Conservation (phyloP, 2,888 invertebrate species). For the Zaprionus lineosus region DNA sequence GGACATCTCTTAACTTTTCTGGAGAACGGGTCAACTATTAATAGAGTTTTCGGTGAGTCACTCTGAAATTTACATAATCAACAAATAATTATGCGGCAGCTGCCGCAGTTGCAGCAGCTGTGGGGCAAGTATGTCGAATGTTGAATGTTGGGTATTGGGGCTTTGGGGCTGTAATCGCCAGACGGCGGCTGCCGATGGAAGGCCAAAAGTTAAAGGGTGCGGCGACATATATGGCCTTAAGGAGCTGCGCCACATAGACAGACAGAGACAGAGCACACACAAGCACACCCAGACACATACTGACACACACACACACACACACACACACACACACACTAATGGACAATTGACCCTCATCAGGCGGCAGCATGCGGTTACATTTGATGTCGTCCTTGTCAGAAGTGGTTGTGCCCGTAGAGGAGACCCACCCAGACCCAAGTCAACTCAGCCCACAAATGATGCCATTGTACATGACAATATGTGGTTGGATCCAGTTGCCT, state of each 20-base stretch:
- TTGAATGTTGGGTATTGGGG: no score
- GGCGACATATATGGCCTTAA: slow-evolving; percentile 38
- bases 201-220: slow-evolving; percentile 57
- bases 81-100: slow-evolving; percentile 73
- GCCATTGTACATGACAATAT: slow-evolving; percentile 75
- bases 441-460: slow-evolving; percentile 62
- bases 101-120: slow-evolving; percentile 29
- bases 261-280: slow-evolving; percentile 11
- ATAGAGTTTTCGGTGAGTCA: slow-evolving; percentile 56
- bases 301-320: slow-evolving; percentile 10
- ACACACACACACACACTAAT: slow-evolving; percentile 33
- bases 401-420: slow-evolving; percentile 35
- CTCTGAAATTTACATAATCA: slow-evolving; percentile 68
- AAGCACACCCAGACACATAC: slow-evolving; percentile 9
- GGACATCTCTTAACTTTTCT: slow-evolving; percentile 14
- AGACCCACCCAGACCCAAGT: slow-evolving; percentile 8
- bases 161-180: slow-evolving; percentile 30
- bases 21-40: slow-evolving; percentile 63
- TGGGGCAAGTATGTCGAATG: slow-evolving; percentile 6
- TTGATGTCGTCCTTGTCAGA: slow-evolving; percentile 61
- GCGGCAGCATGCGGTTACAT: slow-evolving; percentile 68
- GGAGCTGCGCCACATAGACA: slow-evolving; percentile 20
- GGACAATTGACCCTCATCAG: slow-evolving; percentile 67
- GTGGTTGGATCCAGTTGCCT: slow-evolving; percentile 39
- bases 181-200: slow-evolving; percentile 29